These are phyloP conservation scores for Acromyrmex charruanus DNA, from an alignment of 1,140 invertebrate genomes.

Conservation along the genomic window DNA sequence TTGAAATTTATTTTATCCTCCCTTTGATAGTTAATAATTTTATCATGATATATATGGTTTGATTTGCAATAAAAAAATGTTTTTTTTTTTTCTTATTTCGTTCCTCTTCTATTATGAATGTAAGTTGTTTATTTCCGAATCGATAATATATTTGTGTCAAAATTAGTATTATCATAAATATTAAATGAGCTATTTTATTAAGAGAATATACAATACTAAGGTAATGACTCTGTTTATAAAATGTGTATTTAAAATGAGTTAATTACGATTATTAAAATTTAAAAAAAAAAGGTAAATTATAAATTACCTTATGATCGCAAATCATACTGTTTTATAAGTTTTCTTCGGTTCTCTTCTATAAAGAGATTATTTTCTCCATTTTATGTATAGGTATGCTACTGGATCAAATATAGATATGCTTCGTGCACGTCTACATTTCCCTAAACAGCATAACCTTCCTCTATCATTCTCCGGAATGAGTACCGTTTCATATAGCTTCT, in stretches of 20 bases:
- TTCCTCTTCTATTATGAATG: background rate
- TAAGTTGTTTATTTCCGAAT: background rate
- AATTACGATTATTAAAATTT: background rate
- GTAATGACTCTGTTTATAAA: background rate
- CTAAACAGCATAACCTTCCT: slow-evolving; percentile 49
- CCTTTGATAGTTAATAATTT: slow-evolving; percentile 17
- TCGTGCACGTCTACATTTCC: slow-evolving; percentile 23
- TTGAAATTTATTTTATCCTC: background rate
- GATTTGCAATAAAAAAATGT: background rate
- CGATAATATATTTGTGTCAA: background rate
- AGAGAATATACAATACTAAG: background rate
- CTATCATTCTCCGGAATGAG: slow-evolving; percentile 46
- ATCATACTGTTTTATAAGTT: background rate
- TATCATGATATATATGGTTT: background rate
- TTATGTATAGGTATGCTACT: background rate
- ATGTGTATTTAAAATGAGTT: background rate
- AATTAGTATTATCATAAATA: background rate
- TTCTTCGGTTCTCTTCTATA: background rate
- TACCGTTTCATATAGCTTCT: slow-evolving; percentile 40
- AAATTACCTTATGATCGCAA: background rate
- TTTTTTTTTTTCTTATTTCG: background rate
- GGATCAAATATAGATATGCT: background rate
- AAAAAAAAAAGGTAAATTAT: background rate
- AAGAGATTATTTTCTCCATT: slow-evolving; percentile 17
- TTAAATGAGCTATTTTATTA: background rate